Evolutionary conservation across 2,113 vertebrate genomes (phyloP), one percentile per base, ranked within the genome.

Genomic region (Micromys minutus): DNA sequence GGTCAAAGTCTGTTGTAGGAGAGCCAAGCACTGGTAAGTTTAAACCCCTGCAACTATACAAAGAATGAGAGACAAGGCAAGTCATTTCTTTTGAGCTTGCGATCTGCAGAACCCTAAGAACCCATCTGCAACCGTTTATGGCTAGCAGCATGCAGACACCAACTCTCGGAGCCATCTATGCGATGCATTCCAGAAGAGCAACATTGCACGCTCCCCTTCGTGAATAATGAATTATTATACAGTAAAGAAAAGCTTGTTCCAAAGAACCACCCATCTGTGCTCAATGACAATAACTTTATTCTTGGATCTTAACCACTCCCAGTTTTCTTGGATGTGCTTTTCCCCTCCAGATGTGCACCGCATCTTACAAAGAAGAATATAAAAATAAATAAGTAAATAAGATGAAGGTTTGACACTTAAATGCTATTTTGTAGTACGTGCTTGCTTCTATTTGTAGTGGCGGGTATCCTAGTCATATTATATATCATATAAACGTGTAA

Each of bases 161-260:
- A 88, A 59, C 57, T 85, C 93, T 90, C 95, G 47, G 88, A 94
- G 94, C 15, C 85, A 96, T 95, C 24, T 81, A 50, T 63, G 11
- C 69, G 80, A 91, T 96, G 90, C 92, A 97, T 75, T 97, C 79
- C 85, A 39, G 5, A 94, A 24, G 31, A 79, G 55, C 0, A 0
- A 79, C 24, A 0, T 87, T 97, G 63, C 93, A 55, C 55, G 97
- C 97, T 89, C 96, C 93, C 96, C 89, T 97, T 96, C 85, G 95
- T 76, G 26, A 79, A 34, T 75, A 92, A 95, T 92, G 57, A 86
- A 92, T 90, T 94, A 83, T 92, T 83, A 61, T 87, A 76, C 83
- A 94, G 83, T 75, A 69, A 75, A 97, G 79, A 36, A 95, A 97
- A 94, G 83, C 57, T 86, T 94, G 39, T 95, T 63, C 93, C 59